These are phyloP conservation scores for Zophobas morio DNA, from an alignment of 1,140 invertebrate species.

Conservation along the genomic window DNA sequence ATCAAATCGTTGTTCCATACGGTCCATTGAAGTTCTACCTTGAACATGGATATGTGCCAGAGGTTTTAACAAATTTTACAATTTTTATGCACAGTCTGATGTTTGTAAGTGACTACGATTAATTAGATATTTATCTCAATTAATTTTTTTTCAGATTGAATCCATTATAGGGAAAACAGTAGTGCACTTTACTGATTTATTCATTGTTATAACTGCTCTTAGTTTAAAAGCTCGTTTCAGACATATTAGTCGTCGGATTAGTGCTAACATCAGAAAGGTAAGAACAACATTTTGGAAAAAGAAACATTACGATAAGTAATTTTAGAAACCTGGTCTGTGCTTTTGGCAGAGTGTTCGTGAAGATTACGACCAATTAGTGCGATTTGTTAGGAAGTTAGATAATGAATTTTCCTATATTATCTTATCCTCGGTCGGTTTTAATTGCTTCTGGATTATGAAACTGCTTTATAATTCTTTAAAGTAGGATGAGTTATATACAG, in stretches of 20 bases:
- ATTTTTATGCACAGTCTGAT: not conserved
- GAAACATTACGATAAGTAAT: no score
- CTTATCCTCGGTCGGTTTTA: constrained; percentile 77
- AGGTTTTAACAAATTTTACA: not conserved
- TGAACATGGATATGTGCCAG: not conserved
- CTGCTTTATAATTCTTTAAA: constrained; percentile 79
- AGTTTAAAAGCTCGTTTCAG: not conserved
- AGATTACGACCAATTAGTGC: constrained; percentile 73
- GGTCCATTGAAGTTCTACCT: not conserved
- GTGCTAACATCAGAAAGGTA: not conserved
- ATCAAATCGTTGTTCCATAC: constrained; percentile 6
- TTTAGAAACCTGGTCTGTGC: no score
- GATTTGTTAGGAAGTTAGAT: constrained; percentile 69
- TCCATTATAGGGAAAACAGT: constrained; percentile 3
- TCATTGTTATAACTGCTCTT: not conserved
- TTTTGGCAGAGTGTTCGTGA: constrained; percentile 73
- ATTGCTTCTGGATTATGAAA: constrained; percentile 80
- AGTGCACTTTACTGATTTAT: constrained; percentile 9
- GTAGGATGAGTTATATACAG: constrained; percentile 64
- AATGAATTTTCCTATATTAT: constrained; percentile 72
- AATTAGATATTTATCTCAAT: not conserved
- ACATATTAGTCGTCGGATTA: constrained; percentile 12
- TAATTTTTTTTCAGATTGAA: not conserved
- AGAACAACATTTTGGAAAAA: not conserved
- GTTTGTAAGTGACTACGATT: not conserved